phyloP scores from a whole-genome alignment of 2,113 vertebrate species.

The Ctenomys sociabilis region DNA sequence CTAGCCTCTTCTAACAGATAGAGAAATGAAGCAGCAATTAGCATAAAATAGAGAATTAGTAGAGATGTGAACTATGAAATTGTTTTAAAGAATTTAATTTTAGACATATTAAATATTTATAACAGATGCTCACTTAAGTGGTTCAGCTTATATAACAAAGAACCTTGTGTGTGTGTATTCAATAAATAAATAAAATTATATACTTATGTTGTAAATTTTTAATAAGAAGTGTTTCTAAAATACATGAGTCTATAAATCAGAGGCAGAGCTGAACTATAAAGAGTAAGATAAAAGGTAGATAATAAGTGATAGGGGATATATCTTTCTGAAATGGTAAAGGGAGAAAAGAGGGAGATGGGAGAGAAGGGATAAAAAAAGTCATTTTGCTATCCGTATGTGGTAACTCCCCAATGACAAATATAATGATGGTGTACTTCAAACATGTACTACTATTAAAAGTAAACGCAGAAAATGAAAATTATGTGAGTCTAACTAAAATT shows the following conservation, averaged over 20 bases:
- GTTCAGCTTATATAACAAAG: not conserved
- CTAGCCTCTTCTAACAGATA: not conserved
- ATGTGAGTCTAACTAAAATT: not conserved
- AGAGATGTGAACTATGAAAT: not conserved
- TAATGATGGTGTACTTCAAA: not conserved
- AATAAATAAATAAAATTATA: constrained; percentile 30
- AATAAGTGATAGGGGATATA: not conserved
- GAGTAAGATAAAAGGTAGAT: not conserved
- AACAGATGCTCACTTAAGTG: not conserved
- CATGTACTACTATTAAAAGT: not conserved
- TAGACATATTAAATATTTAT: constrained; percentile 44
- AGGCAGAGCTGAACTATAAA: not conserved
- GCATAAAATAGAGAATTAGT: not conserved
- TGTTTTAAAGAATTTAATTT: constrained; percentile 27
- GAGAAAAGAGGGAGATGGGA: not conserved
- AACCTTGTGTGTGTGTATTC: not conserved
- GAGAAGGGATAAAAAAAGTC: not conserved
- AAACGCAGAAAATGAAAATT: not conserved
- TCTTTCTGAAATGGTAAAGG: not conserved
- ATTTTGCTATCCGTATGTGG: no score
- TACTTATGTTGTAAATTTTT: constrained; percentile 15
- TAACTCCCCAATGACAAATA: not conserved
- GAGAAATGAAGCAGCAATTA: not conserved
- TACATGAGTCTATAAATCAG: not conserved
- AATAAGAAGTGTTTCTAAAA: constrained; percentile 23